Base-by-base conservation (phyloP, 35 echinoderm and acorn worm species). In the Patiria miniata region DNA sequence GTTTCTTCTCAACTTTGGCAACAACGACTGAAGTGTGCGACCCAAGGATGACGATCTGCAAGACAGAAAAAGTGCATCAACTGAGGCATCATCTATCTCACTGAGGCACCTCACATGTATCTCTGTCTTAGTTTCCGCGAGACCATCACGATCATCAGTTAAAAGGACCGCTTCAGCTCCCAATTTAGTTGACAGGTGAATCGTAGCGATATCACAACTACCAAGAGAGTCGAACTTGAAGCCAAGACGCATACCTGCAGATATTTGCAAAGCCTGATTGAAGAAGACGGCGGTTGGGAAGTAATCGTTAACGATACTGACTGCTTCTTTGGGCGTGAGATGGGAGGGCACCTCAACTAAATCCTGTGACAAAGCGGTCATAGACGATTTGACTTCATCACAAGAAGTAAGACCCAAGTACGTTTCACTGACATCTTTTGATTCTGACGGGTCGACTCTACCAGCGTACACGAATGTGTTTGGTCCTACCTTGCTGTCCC, bases 41-140 rank as follows among this genome's bases (percentile, higher is more conserved):
- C 30, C 30, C 19, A 36, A 53, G 8, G 16, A 37, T 19, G 82
- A 60, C 22, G 51, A 7, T 29, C 12, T 8, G n/a, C 14, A 26
- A n/a, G 51, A 65, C 15, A 84, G 53, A 32, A 84, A 59, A 51
- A 84, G 3, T 1, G 36, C 10, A 84, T 84, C 82, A 18, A 84
- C 38, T 37, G 82, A 60, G 0, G 53, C 12, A 32, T 84, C 82
- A 18, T 7, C 33, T 12, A 84, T 51, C 5, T 52, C 21, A 51
- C 32, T 40, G 39, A 47, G 1, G 42, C 9, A 42, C 40, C 50
- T 52, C 7, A 81, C 32, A 39, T 3, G 16, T 22, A 3, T 81
- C 39, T 23, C 33, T 22, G 61, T 68, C 8, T 68, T 8, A 68
- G 7, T 9, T 8, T 22, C 22, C 1, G 18, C 61, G 61, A 29